Evolutionary conservation across 2,113 vertebrate genomes (phyloP).

Genomic region (Albula goreensis): DNA sequence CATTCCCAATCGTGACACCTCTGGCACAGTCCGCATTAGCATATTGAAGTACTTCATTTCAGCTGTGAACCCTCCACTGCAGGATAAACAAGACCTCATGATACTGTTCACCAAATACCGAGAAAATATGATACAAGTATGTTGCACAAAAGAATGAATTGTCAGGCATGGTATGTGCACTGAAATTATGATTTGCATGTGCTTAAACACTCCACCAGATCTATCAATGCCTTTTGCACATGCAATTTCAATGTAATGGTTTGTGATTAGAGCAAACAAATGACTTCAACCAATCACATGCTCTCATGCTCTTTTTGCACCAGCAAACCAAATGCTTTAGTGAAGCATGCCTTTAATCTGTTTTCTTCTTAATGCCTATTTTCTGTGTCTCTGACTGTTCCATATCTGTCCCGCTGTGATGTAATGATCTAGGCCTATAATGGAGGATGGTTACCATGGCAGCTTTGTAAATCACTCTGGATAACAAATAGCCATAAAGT

Average conservation of each 20-base stretch:
- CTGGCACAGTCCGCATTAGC: not conserved
- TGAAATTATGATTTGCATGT: not conserved
- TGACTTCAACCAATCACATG: no score
- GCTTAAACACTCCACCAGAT: no score
- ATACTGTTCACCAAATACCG: not conserved
- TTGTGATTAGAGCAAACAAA: no score
- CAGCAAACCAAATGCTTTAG: no score
- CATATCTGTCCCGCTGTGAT: not conserved
- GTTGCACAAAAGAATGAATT: not conserved
- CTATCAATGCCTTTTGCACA: no score
- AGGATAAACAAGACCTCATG: not conserved
- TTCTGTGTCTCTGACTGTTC: not conserved
- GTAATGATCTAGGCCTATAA: not conserved
- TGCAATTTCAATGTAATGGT: no score
- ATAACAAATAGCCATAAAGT: not conserved
- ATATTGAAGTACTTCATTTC: not conserved
- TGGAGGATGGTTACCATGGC: not conserved
- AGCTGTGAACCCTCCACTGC: not conserved
- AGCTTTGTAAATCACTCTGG: not conserved
- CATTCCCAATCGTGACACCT: not conserved
- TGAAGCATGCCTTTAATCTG: no score
- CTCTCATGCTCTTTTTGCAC: no score
- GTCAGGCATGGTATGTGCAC: not conserved
- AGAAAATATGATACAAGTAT: not conserved
- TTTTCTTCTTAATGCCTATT: not conserved